These are phyloP conservation scores for Panthera leo DNA, from an alignment of 2,113 vertebrate species.

Conservation along the genomic window DNA sequence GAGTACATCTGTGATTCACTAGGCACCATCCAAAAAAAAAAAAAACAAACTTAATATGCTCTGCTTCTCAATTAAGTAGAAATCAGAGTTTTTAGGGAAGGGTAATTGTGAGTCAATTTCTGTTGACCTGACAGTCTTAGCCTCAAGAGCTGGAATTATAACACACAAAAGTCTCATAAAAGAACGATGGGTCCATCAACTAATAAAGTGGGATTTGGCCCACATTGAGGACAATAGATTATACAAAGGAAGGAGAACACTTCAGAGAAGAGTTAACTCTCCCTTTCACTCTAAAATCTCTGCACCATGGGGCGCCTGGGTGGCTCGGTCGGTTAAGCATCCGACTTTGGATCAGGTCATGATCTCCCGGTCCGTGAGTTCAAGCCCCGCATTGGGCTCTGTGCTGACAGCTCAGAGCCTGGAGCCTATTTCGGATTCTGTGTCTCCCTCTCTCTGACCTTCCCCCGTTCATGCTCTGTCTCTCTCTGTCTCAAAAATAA, in stretches of 20 bases:
- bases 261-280: neutral
- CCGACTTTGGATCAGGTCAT: too few species aligned
- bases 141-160: slow-evolving; percentile 74
- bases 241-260: neutral
- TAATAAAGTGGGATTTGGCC: neutral
- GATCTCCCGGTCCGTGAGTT: too few species aligned
- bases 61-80: slow-evolving; percentile 83
- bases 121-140: slow-evolving; percentile 82
- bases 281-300: neutral
- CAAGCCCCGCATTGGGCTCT: too few species aligned
- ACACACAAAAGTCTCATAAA: slow-evolving; percentile 67
- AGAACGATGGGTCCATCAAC: slow-evolving; percentile 33
- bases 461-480: too few species aligned
- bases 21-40: slow-evolving; percentile 78
- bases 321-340: too few species aligned
- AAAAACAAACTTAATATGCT: slow-evolving; percentile 77
- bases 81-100: slow-evolving; percentile 79
- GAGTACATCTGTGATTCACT: slow-evolving; percentile 81
- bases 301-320: neutral
- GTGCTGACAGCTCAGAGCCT: too few species aligned
- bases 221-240: neutral
- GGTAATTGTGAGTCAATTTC: slow-evolving; percentile 79
- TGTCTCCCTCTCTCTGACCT: too few species aligned
- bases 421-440: too few species aligned
- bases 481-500: too few species aligned